Evolutionary conservation across 2,113 vertebrate species (phyloP).

Genomic region (Psittacus erithacus): DNA sequence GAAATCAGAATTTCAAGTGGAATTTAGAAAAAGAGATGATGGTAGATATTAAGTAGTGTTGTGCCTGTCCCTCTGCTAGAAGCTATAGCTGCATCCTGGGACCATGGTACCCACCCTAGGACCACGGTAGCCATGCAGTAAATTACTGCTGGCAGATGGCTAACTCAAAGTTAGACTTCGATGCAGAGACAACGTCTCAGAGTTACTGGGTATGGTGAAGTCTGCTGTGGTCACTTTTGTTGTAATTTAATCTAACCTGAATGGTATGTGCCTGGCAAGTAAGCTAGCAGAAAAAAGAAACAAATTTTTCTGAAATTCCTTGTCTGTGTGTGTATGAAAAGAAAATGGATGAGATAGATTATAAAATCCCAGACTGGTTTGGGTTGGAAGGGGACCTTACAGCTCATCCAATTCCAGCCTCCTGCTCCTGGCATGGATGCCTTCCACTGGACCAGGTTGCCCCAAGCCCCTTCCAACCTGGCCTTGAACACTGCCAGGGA

Average conservation of each 20-base stretch:
- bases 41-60: background rate
- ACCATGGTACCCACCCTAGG: background rate
- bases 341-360: background rate
- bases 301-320: background rate
- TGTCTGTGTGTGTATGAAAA: background rate
- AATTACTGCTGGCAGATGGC: background rate
- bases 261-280: background rate
- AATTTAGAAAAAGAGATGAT: background rate
- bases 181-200: background rate
- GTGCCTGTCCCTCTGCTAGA: background rate
- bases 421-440: background rate
- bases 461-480: background rate
- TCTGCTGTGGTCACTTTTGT: background rate
- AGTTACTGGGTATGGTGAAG: background rate
- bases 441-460: background rate
- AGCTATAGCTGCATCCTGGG: fast-evolving
- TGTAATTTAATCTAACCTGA: background rate
- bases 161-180: background rate
- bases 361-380: background rate
- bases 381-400: background rate
- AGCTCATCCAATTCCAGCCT: background rate
- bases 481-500: background rate
- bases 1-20: background rate
- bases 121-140: background rate
- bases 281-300: background rate